These are phyloP conservation scores for Meloidogyne chitwoodi DNA, from an alignment of 1,140 invertebrate species.

Conservation along the genomic window DNA sequence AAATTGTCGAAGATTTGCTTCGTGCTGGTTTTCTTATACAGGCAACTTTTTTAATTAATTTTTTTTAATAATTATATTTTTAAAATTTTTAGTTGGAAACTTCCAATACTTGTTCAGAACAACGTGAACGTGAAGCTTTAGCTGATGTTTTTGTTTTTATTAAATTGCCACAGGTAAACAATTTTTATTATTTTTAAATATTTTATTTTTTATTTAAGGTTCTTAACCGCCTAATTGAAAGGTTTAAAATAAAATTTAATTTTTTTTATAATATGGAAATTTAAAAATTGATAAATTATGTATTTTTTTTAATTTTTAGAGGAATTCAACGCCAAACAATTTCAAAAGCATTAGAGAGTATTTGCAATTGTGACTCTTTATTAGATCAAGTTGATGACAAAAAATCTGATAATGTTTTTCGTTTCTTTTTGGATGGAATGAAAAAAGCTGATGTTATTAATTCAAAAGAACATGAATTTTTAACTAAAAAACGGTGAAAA, in stretches of 20 bases:
- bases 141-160: conserved; percentile 33
- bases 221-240: not conserved
- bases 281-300: too few relatives aligned
- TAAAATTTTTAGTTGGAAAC: conserved; percentile 22
- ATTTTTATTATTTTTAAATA: not conserved
- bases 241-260: too few relatives aligned
- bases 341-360: conserved; percentile 12
- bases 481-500: conserved; percentile 1
- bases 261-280: too few relatives aligned
- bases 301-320: not conserved
- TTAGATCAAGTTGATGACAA: conserved; percentile 25
- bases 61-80: not conserved
- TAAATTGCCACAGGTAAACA: conserved; percentile 25
- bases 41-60: not conserved
- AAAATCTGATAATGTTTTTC: conserved; percentile 27
- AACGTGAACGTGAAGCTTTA: conserved; percentile 27
- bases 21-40: conserved; percentile 33
- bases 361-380: conserved; percentile 23
- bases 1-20: conserved; percentile 31
- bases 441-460: conserved; percentile 2
- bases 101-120: conserved; percentile 10
- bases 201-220: not conserved
- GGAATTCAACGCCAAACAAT: conserved; percentile 15
- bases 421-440: conserved; percentile 22
- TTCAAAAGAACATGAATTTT: conserved; percentile 2